A percentile compares a stretch with the other conserved stretches of the same genome.
Conservation (phyloP, 1,140 invertebrate genomes). For the Drosophila tsacasi region DNA sequence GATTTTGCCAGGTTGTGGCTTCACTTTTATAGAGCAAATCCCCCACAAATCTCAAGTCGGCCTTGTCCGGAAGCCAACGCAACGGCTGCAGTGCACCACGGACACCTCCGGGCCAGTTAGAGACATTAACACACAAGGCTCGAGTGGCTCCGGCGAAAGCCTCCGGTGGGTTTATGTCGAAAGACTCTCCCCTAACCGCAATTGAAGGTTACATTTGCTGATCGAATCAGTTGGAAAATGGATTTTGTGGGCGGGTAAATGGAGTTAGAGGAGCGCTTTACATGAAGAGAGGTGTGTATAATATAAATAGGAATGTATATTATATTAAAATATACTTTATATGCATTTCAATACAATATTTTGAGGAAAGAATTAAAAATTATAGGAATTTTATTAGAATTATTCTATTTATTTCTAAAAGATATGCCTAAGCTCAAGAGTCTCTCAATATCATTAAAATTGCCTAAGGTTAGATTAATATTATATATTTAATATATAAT, state of each 20-base stretch:
- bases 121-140: constrained; percentile 43
- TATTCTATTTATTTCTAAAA: neutral
- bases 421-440: neutral
- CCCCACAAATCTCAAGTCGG: neutral
- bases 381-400: rapidly evolving
- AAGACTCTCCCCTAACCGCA: constrained; percentile 35
- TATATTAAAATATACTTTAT: neutral
- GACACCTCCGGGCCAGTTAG: constrained; percentile 45
- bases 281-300: neutral
- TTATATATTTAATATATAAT: neutral
- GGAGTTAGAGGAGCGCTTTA: constrained; percentile 2
- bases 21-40: constrained; percentile 67
- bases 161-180: constrained; percentile 29
- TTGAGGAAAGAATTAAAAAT: neutral
- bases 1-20: constrained; percentile 36
- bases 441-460: too few relatives aligned
- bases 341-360: neutral
- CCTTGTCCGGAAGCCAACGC: constrained; percentile 52
- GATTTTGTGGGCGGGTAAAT: neutral
- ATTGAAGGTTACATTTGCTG: constrained; percentile 32
- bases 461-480: too few relatives aligned
- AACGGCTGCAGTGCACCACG: constrained; percentile 32
- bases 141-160: constrained; percentile 36
- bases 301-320: neutral
- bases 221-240: constrained; percentile 23